Conservation (phyloP, 2,888 invertebrate genomes). For the Megamerina dolium region DNA sequence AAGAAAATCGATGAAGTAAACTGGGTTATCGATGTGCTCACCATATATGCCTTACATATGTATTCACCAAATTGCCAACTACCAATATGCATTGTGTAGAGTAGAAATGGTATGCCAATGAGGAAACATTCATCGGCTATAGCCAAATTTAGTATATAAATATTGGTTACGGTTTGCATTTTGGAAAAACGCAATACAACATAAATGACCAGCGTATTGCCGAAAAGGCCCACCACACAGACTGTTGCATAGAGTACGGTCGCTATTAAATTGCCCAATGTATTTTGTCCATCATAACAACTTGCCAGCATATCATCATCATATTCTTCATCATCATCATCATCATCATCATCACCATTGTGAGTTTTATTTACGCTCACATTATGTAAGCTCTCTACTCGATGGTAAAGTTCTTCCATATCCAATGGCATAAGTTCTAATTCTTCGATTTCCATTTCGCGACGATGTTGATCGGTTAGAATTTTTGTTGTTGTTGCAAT, state of each 20-base stretch:
- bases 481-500: no score
- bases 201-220: conserved; percentile 86
- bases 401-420: no score
- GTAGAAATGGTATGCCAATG: conserved; percentile 83
- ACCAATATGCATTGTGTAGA: conserved; percentile 68
- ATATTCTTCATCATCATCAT: conserved; percentile 21
- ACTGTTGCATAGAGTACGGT: conserved; percentile 78
- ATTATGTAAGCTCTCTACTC: no score
- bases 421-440: no score
- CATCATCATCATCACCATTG: conserved; percentile 16
- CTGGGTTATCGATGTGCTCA: conserved; percentile 85
- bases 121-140: conserved; percentile 90
- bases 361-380: no score
- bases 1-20: conserved; percentile 88
- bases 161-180: conserved; percentile 93
- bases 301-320: no score
- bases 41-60: conserved; percentile 89
- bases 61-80: conserved; percentile 83
- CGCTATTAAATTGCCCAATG: conserved; percentile 55
- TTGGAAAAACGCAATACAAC: conserved; percentile 85
- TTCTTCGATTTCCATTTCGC: no score
- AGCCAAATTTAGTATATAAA: conserved; percentile 89
- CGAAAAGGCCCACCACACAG: conserved; percentile 78
- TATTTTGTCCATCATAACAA: conserved; percentile 54
- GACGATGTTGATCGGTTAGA: no score